Evolutionary conservation across 1,140 invertebrate genomes (phyloP), one percentile per base, ranked within the genome.

Genomic region (Sycobia sp.): DNA sequence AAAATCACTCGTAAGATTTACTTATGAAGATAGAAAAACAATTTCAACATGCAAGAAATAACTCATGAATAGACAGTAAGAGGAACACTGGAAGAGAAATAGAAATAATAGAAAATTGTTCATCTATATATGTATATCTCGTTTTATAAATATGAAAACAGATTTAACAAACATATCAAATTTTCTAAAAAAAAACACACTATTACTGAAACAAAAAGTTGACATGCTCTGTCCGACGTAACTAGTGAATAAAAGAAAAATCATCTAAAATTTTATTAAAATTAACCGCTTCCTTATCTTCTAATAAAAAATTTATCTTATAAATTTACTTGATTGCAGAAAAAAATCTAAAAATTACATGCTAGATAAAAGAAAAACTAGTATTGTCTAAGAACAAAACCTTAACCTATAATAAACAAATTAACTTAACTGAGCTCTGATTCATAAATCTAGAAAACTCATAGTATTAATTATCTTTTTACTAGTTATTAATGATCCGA

Each of bases 71-170:
- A 9, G 22, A 62, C n/a, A 53, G 34, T 46, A 58, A 67, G 38
- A 65, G 32, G 41, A 65, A 58, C 49, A 59, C 47, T 58, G 55
- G 49, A 65, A 65, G 47, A 57, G 38, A 56, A 56, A 43, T 55
- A 63, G n/a, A 50, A 41, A 13, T 46, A 47, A 22, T 50, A 43
- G 27, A 41, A 51, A 63, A 34, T 41, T 16, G 18, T 63, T n/a
- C n/a, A n/a, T 39, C 16, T 29, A 49, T 4, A 32, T 32, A n/a
- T n/a, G n/a, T n/a, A n/a, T 32, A 41, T 55, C 14, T 36, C 22
- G 4, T 18, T 36, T 27, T 41, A 57, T 29, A 20, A 50, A 18
- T 63, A 55, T 38, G 23, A 62, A 55, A 55, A 47, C 34, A 44
- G 2, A 4, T 44, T 7, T 27, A 44, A 50, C 18, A 51, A 50